Percentiles rank a stretch among this genome's conserved stretches.
Conservation (phyloP, 2,113 vertebrate species). For the Arothron firmamentum region DNA sequence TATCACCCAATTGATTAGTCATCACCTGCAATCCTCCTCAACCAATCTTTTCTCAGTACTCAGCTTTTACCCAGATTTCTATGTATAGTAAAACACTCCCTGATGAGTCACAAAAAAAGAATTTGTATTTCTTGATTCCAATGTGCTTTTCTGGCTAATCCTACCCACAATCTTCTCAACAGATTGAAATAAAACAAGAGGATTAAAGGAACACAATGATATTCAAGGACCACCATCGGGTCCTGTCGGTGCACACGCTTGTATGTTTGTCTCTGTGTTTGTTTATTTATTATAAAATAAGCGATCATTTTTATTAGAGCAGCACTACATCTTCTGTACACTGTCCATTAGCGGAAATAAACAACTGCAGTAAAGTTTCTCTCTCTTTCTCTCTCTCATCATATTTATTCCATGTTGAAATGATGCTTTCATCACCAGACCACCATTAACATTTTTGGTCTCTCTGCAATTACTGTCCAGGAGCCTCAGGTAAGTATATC, state of each 20-base stretch:
- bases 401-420: constrained; percentile 20
- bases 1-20: no score
- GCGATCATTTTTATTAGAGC: constrained; percentile 48
- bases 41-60: no score
- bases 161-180: no score
- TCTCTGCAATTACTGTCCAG: constrained; percentile 18
- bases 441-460: constrained; percentile 13
- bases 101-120: constrained; percentile 9
- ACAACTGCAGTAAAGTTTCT: constrained; percentile 29
- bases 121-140: constrained; percentile 14
- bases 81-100: no score
- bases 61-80: no score
- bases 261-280: constrained; percentile 40
- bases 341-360: constrained; percentile 60
- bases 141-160: constrained; percentile 14
- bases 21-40: no score
- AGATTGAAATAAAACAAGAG: no score
- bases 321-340: constrained; percentile 55
- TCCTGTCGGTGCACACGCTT: constrained; percentile 3
- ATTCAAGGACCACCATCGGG: no score
- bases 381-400: constrained; percentile 10
- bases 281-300: constrained; percentile 67
- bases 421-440: constrained; percentile 4
- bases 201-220: no score
- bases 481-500: constrained; percentile 31